phyloP scores from a whole-genome alignment of 2,797 vertebrate genomes.

The Australoheros facetus region DNA sequence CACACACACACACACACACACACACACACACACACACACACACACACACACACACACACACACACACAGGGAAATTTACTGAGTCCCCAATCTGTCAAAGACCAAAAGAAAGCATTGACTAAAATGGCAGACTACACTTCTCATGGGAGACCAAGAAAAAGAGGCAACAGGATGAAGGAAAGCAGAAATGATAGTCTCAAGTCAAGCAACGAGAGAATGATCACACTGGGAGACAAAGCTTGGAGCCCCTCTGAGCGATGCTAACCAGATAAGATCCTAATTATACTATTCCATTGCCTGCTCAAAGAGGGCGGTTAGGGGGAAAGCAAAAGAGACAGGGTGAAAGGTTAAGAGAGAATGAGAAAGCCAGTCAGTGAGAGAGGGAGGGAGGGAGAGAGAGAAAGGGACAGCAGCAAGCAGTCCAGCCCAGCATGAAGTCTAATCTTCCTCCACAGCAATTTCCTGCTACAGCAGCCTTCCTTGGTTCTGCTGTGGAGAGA shows the following conservation, averaged over 20 bases:
- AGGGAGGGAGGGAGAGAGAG: slow-evolving; percentile 22
- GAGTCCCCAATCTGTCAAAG: slow-evolving; percentile 71
- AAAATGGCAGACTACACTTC: slow-evolving; percentile 58
- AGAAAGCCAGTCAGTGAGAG: slow-evolving; percentile 9
- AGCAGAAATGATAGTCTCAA: slow-evolving; percentile 59
- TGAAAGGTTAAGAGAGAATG: slow-evolving; percentile 53
- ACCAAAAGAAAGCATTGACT: slow-evolving; percentile 44
- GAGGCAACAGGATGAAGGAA: slow-evolving; percentile 54
- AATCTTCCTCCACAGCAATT: slow-evolving; percentile 82
- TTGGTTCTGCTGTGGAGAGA: slow-evolving; percentile 63
- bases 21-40: slow-evolving; percentile 18
- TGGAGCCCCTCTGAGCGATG: slow-evolving; percentile 66
- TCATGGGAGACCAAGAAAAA: slow-evolving; percentile 51
- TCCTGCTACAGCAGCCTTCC: slow-evolving; percentile 76
- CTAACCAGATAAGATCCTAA: slow-evolving; percentile 82
- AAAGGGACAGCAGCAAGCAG: slow-evolving; percentile 60
- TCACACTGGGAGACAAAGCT: slow-evolving; percentile 62
- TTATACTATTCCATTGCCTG: slow-evolving; percentile 79
- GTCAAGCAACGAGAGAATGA: slow-evolving; percentile 48
- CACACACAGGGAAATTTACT: slow-evolving; percentile 35
- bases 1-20: slow-evolving; percentile 10
- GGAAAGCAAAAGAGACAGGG: slow-evolving; percentile 60
- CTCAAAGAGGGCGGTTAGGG: slow-evolving; percentile 79
- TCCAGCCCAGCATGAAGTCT: slow-evolving; percentile 75
- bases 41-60: slow-evolving; percentile 12